Percentiles rank a stretch among this genome's conserved stretches.
These are phyloP conservation scores for Anomalospiza imberbis DNA, from an alignment of 2,797 vertebrate genomes.

Conservation along the genomic window DNA sequence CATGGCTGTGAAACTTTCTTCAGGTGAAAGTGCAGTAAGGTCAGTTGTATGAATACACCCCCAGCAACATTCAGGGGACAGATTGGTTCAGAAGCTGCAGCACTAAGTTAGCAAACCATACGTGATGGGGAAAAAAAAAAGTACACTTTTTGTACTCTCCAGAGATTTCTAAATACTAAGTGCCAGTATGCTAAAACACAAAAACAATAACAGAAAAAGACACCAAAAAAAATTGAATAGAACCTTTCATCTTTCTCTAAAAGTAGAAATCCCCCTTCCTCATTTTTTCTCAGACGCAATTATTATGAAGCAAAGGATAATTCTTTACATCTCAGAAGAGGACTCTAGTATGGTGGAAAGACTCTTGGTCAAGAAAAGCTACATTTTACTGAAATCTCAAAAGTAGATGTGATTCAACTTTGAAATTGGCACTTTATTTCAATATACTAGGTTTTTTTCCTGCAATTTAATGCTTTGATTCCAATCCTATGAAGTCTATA, in stretches of 20 bases:
- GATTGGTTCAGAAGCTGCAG: not conserved
- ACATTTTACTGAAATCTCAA: conserved; percentile 38
- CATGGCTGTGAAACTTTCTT: not conserved
- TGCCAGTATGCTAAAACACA: not conserved
- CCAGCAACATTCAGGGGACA: not conserved
- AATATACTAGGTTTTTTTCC: not conserved
- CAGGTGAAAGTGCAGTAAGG: conserved; percentile 19
- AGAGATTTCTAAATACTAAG: conserved; percentile 1
- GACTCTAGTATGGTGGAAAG: conserved; percentile 4
- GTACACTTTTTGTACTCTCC: not conserved
- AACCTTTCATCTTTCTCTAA: not conserved
- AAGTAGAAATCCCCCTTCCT: not conserved
- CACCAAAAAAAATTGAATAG: accelerated
- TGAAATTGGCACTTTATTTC: not conserved
- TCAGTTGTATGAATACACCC: not conserved
- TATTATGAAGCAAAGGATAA: not conserved
- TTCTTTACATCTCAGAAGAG: conserved; percentile 21
- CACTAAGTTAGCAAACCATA: not conserved
- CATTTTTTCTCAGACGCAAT: not conserved
- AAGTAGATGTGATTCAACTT: conserved; percentile 22
- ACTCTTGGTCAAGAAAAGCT: conserved; percentile 5
- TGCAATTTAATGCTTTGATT: not conserved
- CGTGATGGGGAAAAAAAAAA: not conserved
- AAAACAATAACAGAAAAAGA: not conserved
- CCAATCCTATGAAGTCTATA: not conserved